These are phyloP conservation scores for Lordiphosa collinella DNA, from an alignment of 1,140 invertebrate species.

Conservation along the genomic window DNA sequence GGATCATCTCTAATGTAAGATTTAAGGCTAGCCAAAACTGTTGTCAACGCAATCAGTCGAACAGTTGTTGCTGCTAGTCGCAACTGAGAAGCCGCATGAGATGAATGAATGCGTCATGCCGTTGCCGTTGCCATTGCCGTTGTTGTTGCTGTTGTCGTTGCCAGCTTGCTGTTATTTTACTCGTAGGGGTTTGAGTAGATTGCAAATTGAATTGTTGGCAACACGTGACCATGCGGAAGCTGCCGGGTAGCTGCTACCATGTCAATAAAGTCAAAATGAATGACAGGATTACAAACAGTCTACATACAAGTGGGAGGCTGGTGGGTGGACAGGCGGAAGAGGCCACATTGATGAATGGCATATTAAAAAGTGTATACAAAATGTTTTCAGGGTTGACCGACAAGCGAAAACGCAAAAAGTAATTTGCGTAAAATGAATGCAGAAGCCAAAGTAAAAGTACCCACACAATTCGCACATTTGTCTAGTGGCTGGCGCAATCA, in stretches of 20 bases:
- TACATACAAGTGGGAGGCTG: conserved; percentile 45
- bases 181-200: conserved; percentile 5
- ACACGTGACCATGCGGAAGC: conserved; percentile 59
- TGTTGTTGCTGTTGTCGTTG: not conserved
- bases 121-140: not conserved
- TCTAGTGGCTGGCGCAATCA: conserved; percentile 66
- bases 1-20: conserved; percentile 33
- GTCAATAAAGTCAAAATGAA: conserved; percentile 73
- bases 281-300: conserved; percentile 66
- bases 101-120: conserved; percentile 52
- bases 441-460: not conserved
- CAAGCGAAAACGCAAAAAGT: conserved; percentile 46
- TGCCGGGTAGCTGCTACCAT: conserved; percentile 22
- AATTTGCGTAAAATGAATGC: conserved; percentile 68
- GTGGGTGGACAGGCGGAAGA: not conserved
- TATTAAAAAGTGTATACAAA: conserved; percentile 61
- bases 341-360: conserved; percentile 50
- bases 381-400: conserved; percentile 45
- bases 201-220: conserved; percentile 72
- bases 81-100: conserved; percentile 16
- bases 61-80: conserved; percentile 48
- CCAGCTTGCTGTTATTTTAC: not conserved
- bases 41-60: conserved; percentile 72
- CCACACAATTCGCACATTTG: conserved; percentile 38
- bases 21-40: conserved; percentile 54